Evolutionary conservation across 2,888 invertebrate genomes (phyloP), one percentile per base, ranked within the genome.

Genomic region (Epinotia ramella): DNA sequence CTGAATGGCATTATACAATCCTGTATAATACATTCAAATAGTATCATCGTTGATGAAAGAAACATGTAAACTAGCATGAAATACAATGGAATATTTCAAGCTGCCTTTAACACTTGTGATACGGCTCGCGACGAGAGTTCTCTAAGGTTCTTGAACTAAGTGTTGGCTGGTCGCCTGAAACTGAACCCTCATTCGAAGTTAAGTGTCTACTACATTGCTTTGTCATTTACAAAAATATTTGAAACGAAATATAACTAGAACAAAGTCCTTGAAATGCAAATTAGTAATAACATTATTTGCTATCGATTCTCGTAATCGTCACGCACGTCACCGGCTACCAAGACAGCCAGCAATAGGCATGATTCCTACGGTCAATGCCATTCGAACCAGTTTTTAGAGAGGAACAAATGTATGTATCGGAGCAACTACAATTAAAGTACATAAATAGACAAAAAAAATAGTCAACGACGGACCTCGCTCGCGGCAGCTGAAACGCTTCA

Each of bases 231-330:
- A 53, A 9, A 66, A 53, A 44, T 57, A 28, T 20, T 28, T 28
- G 5, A 24, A 60, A 44, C 46, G 60, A 62, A 62, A 33, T 60
- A 63, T 33, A 33, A 40, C 62, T 63, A 71, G 49, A 71, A 73
- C 75, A 73, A 75, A 83, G 84, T 84, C 84, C 84, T 84, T 84
- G 84, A 79, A 82, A 80, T 81, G 72, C 77, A 82, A 84, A 83
- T 83, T 86, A 84, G 84, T 83, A 83, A 83, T 86, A 83, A 84
- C 81, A 83, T 84, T 83, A 84, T 84, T 82, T 81, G 81, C 79
- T 88, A 88, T 88, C 84, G 89, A 88, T 89, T 88, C 87, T 87
- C 82, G 83, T 83, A 83, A 83, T 81, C 79, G 85, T 86, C 88
- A 87, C 87, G 87, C 86, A 86, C 83, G 83, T 78, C 62, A 72